Evolutionary conservation across 2,888 invertebrate species (phyloP).

Genomic region (Adela reaumurella): DNA sequence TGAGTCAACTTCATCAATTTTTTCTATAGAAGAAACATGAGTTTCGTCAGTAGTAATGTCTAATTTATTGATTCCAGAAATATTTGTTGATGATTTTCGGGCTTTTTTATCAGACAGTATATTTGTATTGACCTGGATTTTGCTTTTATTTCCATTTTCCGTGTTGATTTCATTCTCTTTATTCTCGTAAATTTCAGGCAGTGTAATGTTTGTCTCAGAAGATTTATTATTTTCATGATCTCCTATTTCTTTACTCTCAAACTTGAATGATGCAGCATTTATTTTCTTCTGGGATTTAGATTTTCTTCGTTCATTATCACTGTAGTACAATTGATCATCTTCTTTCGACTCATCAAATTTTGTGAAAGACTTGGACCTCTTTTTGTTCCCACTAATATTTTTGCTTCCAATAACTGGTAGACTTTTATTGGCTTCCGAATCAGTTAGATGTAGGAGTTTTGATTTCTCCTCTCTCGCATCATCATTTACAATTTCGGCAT

Average conservation of each 20-base stretch:
- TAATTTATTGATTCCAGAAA: neutral
- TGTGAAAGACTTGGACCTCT: neutral
- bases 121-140: no score
- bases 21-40: neutral
- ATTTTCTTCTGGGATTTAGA: neutral
- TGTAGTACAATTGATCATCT: neutral
- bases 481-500: no score
- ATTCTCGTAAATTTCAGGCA: neutral
- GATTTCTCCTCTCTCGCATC: no score
- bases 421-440: no score
- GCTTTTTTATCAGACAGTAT: no score
- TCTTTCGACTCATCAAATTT: neutral
- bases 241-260: neutral
- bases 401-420: no score
- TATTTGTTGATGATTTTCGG: neutral
- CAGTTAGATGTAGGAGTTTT: no score
- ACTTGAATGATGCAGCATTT: neutral
- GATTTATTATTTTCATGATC: neutral
- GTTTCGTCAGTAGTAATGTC: neutral
- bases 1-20: constrained; percentile 1
- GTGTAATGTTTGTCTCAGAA: neutral
- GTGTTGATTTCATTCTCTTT: neutral
- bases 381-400: neutral
- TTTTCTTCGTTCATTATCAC: neutral
- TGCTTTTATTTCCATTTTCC: neutral